A percentile compares a stretch with the other conserved stretches of the same genome.
These are phyloP conservation scores for Meloidogyne exigua DNA, from an alignment of 1,140 invertebrate species.

Conservation along the genomic window DNA sequence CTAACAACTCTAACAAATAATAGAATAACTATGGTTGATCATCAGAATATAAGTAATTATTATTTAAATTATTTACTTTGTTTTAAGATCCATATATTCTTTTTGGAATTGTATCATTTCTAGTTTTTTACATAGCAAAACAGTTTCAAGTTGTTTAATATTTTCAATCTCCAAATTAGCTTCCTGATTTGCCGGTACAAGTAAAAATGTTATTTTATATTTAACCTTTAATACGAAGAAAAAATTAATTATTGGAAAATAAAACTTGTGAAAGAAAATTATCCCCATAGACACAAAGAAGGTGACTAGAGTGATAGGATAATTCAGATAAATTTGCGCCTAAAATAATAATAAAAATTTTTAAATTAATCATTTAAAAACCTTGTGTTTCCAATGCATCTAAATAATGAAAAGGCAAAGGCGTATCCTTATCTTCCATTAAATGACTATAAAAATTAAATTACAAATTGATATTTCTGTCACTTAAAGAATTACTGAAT, in stretches of 20 bases:
- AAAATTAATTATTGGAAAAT: background rate
- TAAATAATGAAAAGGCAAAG: conserved; percentile 58
- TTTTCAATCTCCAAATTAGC: conserved; percentile 31
- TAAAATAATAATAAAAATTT: conserved; percentile 23
- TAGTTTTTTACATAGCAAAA: conserved; percentile 49
- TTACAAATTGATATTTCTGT: background rate
- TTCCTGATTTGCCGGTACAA: conserved; percentile 17
- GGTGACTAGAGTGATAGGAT: conserved; percentile 37
- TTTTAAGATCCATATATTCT: conserved; percentile 60
- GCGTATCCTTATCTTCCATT: conserved; percentile 63
- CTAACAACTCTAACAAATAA: too few species aligned
- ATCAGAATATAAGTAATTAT: too few species aligned
- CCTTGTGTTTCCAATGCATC: conserved; percentile 57
- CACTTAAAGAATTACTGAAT: conserved; percentile 32
- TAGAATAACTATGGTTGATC: background rate
- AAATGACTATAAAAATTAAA: conserved; percentile 48
- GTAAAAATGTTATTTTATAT: conserved; percentile 46
- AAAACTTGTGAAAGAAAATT: conserved; percentile 46
- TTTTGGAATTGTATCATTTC: conserved; percentile 59
- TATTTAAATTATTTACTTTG: conserved; percentile 35
- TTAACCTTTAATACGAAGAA: conserved; percentile 42
- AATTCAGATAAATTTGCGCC: conserved; percentile 53
- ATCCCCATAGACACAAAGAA: conserved; percentile 62
- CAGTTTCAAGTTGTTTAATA: conserved; percentile 46
- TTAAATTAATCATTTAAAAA: background rate